These are phyloP conservation scores for Drosophila cracens DNA, from an alignment of 2,888 invertebrate genomes.

Conservation along the genomic window DNA sequence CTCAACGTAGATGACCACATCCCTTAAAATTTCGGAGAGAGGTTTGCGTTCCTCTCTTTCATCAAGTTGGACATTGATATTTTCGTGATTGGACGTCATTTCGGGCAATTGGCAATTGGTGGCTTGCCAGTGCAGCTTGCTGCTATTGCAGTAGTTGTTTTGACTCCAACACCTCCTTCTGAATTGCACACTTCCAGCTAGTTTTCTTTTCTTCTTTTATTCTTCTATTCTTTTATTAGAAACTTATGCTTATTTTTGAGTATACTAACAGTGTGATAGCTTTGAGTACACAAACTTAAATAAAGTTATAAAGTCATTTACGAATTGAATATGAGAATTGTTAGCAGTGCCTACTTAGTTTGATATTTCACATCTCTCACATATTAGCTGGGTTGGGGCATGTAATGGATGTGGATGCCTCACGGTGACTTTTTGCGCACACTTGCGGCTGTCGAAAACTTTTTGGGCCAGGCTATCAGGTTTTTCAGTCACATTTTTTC, in stretches of 20 bases:
- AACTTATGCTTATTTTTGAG: too few species aligned
- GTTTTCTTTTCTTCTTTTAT: background rate
- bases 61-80: slow-evolving; percentile 77
- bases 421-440: slow-evolving; percentile 9
- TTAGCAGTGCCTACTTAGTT: background rate
- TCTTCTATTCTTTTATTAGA: background rate
- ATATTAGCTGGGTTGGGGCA: background rate
- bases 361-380: background rate
- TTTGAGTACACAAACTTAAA: background rate
- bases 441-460: slow-evolving; percentile 41
- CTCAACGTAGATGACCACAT: slow-evolving; percentile 83
- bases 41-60: slow-evolving; percentile 81
- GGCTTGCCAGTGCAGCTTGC: slow-evolving; percentile 13
- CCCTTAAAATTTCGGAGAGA: slow-evolving; percentile 81
- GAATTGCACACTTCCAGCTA: slow-evolving; percentile 4
- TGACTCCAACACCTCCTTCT: background rate
- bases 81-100: slow-evolving; percentile 36
- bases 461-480: slow-evolving; percentile 53
- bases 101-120: slow-evolving; percentile 7
- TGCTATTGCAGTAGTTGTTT: slow-evolving; percentile 5
- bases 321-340: background rate
- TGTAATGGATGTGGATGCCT: slow-evolving; percentile 22
- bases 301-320: background rate
- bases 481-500: slow-evolving; percentile 60
- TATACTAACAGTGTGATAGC: background rate